phyloP scores from a whole-genome alignment of 2,797 vertebrate genomes.

The Eupleurogrammus muticus region DNA sequence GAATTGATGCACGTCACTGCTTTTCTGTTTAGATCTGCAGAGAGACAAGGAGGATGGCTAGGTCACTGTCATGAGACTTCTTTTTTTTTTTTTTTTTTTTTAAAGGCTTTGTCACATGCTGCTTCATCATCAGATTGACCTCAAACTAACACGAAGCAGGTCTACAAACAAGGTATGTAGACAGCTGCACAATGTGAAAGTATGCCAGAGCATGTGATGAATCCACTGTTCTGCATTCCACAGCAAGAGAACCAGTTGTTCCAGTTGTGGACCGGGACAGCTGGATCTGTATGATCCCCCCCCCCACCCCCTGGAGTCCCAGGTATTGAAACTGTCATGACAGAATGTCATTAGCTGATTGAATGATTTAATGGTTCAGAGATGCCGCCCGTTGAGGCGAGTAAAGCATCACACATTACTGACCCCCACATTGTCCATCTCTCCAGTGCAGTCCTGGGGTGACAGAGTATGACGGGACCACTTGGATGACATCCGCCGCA shows the following conservation, averaged over 20 bases:
- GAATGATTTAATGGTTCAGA: background rate
- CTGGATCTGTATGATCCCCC: background rate
- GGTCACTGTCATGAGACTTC: conserved; percentile 33
- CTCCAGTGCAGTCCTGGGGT: conserved; percentile 56
- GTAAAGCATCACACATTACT: conserved; percentile 15
- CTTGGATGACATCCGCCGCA: conserved; percentile 82
- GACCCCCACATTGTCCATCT: conserved; percentile 58
- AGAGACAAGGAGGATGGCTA: conserved; percentile 13
- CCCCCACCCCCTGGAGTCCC: background rate
- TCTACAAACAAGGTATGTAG: conserved; percentile 50
- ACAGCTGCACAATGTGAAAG: conserved; percentile 41
- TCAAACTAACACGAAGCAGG: conserved; percentile 12
- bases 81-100: background rate
- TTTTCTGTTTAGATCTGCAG: conserved; percentile 68
- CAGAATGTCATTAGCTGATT: background rate
- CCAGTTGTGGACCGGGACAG: conserved; percentile 46
- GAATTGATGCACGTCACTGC: conserved; percentile 68
- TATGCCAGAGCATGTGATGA: conserved; percentile 50
- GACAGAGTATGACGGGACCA: conserved; percentile 66
- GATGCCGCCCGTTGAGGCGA: background rate
- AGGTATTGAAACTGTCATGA: background rate
- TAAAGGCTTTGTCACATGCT: conserved; percentile 47
- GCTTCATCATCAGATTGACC: conserved; percentile 40
- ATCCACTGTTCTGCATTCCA: conserved; percentile 53
- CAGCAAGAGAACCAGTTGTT: conserved; percentile 64